phyloP scores from a whole-genome alignment of 1,140 invertebrate genomes.

The Trichonephila clavata region DNA sequence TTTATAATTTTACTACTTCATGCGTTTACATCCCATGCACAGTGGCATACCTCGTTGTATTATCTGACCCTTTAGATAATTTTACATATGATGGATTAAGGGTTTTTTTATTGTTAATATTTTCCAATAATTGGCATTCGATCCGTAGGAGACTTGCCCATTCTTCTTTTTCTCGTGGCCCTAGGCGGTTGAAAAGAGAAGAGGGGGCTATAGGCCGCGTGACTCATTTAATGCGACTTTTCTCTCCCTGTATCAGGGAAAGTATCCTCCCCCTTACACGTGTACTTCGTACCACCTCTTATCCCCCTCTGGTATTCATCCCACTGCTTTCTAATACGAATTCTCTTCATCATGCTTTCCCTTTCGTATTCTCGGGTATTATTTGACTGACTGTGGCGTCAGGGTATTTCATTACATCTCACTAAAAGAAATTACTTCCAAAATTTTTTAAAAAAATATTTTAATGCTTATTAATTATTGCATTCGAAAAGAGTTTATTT shows the following conservation, averaged over 20 bases:
- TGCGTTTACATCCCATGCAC: not conserved
- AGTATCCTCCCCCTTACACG: slow-evolving; percentile 50
- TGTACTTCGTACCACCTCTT: slow-evolving; percentile 52
- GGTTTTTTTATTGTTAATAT: not conserved
- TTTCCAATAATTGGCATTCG: slow-evolving; percentile 58
- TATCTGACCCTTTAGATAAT: not conserved
- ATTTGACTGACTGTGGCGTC: not conserved
- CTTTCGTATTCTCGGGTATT: not conserved
- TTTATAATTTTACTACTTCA: no score
- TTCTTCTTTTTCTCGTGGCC: slow-evolving; percentile 15
- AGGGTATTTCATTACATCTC: no score
- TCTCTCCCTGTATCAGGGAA: slow-evolving; percentile 45
- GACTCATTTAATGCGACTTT: slow-evolving; percentile 74
- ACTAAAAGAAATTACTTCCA: no score
- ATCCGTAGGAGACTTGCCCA: not conserved
- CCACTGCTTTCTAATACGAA: slow-evolving; percentile 26
- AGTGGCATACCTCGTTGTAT: not conserved
- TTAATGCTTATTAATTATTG: no score
- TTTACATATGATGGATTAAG: not conserved
- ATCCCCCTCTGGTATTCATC: slow-evolving; percentile 49
- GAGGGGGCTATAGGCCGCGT: slow-evolving; percentile 1
- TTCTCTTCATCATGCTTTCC: not conserved
- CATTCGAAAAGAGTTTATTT: no score
- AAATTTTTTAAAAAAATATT: no score
- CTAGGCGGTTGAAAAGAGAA: not conserved